Conservation (phyloP, 2,888 invertebrate species). For the Sceliomorpha sp. region DNA sequence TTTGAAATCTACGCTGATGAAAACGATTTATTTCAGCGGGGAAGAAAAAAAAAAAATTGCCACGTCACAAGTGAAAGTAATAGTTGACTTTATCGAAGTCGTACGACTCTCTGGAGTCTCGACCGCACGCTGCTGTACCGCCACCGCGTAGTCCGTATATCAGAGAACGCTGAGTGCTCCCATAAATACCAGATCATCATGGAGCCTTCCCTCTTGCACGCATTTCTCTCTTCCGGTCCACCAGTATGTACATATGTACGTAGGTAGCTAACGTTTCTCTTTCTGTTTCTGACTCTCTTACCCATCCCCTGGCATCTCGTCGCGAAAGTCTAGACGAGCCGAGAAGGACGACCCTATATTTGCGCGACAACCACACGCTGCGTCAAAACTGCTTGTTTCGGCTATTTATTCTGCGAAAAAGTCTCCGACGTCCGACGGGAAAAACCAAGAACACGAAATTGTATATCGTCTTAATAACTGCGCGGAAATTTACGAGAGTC, state of each 20-base stretch:
- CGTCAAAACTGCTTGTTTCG: conserved; percentile 57
- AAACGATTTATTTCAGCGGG: conserved; percentile 35
- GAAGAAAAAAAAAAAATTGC: conserved; percentile 42
- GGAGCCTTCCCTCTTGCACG: conserved; percentile 49
- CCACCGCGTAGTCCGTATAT: conserved; percentile 60
- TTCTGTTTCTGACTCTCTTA: conserved; percentile 32
- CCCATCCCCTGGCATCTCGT: conserved; percentile 23
- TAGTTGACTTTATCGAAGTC: conserved; percentile 46
- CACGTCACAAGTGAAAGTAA: conserved; percentile 43
- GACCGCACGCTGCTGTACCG: conserved; percentile 36
- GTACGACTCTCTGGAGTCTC: conserved; percentile 33
- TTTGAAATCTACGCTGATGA: conserved; percentile 6
- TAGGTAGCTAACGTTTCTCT: conserved; percentile 46
- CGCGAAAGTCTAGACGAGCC: conserved; percentile 51
- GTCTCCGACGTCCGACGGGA: conserved; percentile 42
- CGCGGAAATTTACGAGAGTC: too few relatives aligned
- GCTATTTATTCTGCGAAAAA: conserved; percentile 65
- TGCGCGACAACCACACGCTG: conserved; percentile 58
- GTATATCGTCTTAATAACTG: conserved; percentile 3
- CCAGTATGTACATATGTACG: conserved; percentile 38
- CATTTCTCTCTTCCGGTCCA: conserved; percentile 49
- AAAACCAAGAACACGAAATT: conserved; percentile 23
- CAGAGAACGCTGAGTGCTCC: conserved; percentile 68
- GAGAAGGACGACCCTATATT: conserved; percentile 52
- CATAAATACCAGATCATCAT: conserved; percentile 70